Percentiles rank a stretch among this genome's conserved stretches.
Conservation (phyloP, 2,888 invertebrate genomes). For the Kuschelorhynchus macadamiae region DNA sequence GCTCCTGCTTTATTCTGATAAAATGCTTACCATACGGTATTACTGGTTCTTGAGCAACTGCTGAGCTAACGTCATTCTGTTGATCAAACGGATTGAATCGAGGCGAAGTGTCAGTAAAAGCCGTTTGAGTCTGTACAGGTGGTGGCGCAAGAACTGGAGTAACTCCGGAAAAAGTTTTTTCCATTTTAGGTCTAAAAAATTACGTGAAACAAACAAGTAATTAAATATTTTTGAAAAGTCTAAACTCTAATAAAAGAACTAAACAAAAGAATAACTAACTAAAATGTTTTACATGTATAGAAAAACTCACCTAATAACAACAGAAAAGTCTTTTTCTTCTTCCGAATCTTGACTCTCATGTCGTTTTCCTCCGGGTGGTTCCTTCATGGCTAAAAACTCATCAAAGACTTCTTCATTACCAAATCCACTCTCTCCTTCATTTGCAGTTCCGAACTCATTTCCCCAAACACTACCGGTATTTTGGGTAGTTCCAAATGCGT, state of each 20-base stretch:
- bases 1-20: too few species aligned
- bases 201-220: too few species aligned
- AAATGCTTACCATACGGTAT: constrained; percentile 63
- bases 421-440: constrained; percentile 69
- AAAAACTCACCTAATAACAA: constrained; percentile 79
- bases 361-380: constrained; percentile 78
- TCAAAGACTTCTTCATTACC: constrained; percentile 84
- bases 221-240: too few species aligned
- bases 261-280: not conserved
- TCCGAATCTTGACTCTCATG: constrained; percentile 83
- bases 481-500: constrained; percentile 69
- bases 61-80: constrained; percentile 63
- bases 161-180: constrained; percentile 69
- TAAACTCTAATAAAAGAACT: too few species aligned
- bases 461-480: constrained; percentile 65
- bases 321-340: constrained; percentile 84
- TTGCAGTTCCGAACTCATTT: constrained; percentile 62
- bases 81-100: constrained; percentile 85
- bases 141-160: constrained; percentile 84
- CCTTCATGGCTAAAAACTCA: constrained; percentile 84
- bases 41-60: constrained; percentile 64
- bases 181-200: constrained; percentile 71
- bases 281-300: not conserved
- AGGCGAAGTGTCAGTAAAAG: constrained; percentile 75
- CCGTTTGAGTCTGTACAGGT: constrained; percentile 70